Base-by-base conservation (phyloP, 2,888 invertebrate species). In the Atethmia centrago region DNA sequence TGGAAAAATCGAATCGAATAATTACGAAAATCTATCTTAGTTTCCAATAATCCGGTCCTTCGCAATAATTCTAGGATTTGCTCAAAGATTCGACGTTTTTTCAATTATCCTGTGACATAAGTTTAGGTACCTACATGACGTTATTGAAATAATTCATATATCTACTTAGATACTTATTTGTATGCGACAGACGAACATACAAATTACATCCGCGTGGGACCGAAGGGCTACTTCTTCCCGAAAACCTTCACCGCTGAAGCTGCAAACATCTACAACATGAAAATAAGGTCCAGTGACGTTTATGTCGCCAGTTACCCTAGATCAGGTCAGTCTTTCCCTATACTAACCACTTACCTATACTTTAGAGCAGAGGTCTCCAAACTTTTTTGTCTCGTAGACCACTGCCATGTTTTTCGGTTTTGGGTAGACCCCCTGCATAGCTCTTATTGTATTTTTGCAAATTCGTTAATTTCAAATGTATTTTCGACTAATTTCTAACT, bases 281-380 rank as follows among this genome's bases (percentile, higher is more conserved):
- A 97, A 88, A 95, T 97, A 0, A 95, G 97, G 71, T 85, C 96
- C 0, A 96, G 96, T 87, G 98, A 98, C 87, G 94, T 97, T 19
- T 97, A 97, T 96, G 97, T 98, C 2, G 92, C 96, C 3, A 97
- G 97, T 0, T 98, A 97, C 91, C 98, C 98, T 0, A 95, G 98
- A 93, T 97, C 98, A 85, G 98, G 98, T 96, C 25, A 40, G 71
- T 70, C 14, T 51, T 53, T 53, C 16, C 12, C 21, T 12, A 28
- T 3, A 51, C 7, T 42, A 19, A 8, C 3, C 3, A 10, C 0
- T 40, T 36, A 45, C 16, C 5, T 31, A 49, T 21, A 19, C 21
- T 2, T 31, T n/a, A n/a, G n/a, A n/a, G n/a, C n/a, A n/a, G n/a
- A n/a, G n/a, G n/a, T n/a, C n/a, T n/a, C n/a, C n/a, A n/a, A n/a